Evolutionary conservation across 2,113 vertebrate species (phyloP).

Genomic region (Formicarius rufipectus): DNA sequence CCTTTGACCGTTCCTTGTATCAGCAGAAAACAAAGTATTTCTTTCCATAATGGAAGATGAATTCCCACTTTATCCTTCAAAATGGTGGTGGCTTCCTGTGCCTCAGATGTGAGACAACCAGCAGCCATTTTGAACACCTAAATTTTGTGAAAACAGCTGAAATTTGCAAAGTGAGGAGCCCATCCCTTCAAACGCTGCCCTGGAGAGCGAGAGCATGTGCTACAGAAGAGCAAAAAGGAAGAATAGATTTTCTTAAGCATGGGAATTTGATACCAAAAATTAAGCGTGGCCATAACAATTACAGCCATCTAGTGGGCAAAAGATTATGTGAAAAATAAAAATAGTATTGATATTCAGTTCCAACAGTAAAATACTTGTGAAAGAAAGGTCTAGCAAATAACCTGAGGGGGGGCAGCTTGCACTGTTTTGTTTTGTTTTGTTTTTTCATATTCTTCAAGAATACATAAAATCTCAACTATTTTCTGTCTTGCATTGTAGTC

Average conservation of each 20-base stretch:
- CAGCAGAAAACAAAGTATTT: not conserved
- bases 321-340: not conserved
- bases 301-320: conserved; percentile 56
- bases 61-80: not conserved
- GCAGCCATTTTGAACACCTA: not conserved
- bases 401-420: not conserved
- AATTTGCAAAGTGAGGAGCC: not conserved
- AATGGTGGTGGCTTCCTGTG: not conserved
- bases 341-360: not conserved
- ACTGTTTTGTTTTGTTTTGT: not conserved
- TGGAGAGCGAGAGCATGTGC: accelerated
- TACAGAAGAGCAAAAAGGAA: not conserved
- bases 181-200: accelerated
- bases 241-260: not conserved
- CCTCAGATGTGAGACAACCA: not conserved
- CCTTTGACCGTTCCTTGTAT: not conserved
- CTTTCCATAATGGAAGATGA: not conserved
- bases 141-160: not conserved
- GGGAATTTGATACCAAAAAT: not conserved
- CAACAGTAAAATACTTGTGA: not conserved
- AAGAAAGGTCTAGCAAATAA: not conserved
- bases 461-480: not conserved
- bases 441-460: not conserved
- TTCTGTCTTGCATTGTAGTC: not conserved
- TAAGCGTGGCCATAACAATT: not conserved